These are phyloP conservation scores for Octopus sinensis DNA, from an alignment of 1,140 invertebrate genomes.

Conservation along the genomic window DNA sequence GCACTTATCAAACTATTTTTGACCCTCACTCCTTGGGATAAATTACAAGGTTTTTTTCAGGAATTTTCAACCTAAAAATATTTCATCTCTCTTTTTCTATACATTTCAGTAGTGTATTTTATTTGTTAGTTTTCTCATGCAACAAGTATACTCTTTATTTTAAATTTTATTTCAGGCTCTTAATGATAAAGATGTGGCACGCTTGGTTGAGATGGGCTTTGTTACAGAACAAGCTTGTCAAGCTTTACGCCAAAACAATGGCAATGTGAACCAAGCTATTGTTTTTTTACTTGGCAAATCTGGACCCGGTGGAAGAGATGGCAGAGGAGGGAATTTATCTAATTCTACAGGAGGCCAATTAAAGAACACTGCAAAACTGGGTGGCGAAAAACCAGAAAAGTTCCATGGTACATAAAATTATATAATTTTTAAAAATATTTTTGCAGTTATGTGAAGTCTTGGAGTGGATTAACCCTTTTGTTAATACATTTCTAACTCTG, in stretches of 20 bases:
- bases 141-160: too few relatives aligned
- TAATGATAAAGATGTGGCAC: conserved; percentile 75
- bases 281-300: conserved; percentile 26
- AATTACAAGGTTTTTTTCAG: too few relatives aligned
- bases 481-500: too few relatives aligned
- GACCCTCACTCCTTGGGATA: too few relatives aligned
- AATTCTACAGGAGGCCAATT: not conserved
- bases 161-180: conserved; percentile 45
- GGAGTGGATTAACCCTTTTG: too few relatives aligned
- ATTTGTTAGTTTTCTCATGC: too few relatives aligned
- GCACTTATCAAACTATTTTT: too few relatives aligned
- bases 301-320: conserved; percentile 12
- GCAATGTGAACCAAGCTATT: conserved; percentile 72
- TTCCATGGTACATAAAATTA: not conserved
- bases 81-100: too few relatives aligned
- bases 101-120: too few relatives aligned
- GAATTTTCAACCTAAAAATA: too few relatives aligned
- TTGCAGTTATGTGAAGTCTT: too few relatives aligned
- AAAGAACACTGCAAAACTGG: not conserved
- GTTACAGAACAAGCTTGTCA: conserved; percentile 73
- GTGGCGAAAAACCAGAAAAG: conserved; percentile 1
- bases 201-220: conserved; percentile 77
- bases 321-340: conserved; percentile 13
- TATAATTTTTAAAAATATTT: too few relatives aligned
- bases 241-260: conserved; percentile 70